A percentile compares a stretch with the other conserved stretches of the same genome.
Conservation (phyloP, 2,797 vertebrate species). For the Ctenopoma multispine region DNA sequence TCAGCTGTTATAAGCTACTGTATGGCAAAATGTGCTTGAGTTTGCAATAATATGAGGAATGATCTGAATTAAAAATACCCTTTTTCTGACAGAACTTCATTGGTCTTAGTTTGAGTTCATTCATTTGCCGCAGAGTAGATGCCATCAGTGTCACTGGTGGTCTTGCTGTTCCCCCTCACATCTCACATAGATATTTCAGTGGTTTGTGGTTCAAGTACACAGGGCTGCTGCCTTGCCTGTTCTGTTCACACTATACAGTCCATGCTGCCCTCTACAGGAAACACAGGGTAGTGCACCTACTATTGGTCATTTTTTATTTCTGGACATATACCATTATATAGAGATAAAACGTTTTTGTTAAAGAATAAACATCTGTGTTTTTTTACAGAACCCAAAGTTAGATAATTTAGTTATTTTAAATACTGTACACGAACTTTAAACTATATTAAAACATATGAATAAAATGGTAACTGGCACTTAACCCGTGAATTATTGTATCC, state of each 20-base stretch:
- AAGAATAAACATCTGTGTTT: too few relatives aligned
- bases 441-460: background rate
- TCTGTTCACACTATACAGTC: background rate
- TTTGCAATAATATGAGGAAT: constrained; percentile 74
- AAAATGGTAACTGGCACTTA: background rate
- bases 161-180: background rate
- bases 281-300: background rate
- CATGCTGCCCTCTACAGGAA: constrained; percentile 47
- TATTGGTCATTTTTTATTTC: background rate
- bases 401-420: too few relatives aligned
- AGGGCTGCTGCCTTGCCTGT: fast-evolving
- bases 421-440: background rate
- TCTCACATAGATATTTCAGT: background rate
- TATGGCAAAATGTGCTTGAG: constrained; percentile 67
- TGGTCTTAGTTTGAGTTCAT: constrained; percentile 40
- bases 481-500: background rate
- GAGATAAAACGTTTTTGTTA: background rate
- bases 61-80: constrained; percentile 66
- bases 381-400: background rate
- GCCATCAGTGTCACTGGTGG: background rate
- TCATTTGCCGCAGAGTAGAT: constrained; percentile 15
- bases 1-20: constrained; percentile 73
- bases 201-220: background rate
- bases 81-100: constrained; percentile 51
- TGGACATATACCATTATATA: background rate